phyloP scores from a whole-genome alignment of 2,113 vertebrate genomes.

The Eolophus roseicapilla region DNA sequence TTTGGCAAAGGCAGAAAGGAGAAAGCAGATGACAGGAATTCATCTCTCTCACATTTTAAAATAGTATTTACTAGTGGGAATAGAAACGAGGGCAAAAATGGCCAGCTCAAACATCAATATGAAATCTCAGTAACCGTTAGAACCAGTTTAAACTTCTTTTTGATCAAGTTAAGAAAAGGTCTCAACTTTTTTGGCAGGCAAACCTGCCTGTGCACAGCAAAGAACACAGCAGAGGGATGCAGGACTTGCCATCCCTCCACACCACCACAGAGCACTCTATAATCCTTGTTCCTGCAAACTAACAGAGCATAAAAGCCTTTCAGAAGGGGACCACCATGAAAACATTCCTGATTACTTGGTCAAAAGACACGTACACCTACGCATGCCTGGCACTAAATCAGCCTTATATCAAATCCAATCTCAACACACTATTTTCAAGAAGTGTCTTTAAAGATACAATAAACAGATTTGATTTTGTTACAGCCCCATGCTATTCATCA shows the following conservation, averaged over 20 bases:
- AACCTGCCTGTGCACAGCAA: not conserved
- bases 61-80: slow-evolving; percentile 30
- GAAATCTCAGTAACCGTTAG: not conserved
- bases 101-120: not conserved
- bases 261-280: not conserved
- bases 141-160: not conserved
- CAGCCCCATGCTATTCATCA: not conserved
- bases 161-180: not conserved
- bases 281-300: not conserved
- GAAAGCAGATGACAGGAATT: slow-evolving; percentile 30
- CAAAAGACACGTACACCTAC: not conserved
- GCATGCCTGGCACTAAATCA: not conserved
- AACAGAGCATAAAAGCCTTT: not conserved
- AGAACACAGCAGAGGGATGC: not conserved
- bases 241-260: not conserved
- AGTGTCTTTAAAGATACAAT: not conserved
- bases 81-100: not conserved
- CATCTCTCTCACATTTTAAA: not conserved
- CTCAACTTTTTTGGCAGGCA: not conserved
- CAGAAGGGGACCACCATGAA: not conserved
- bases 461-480: not conserved
- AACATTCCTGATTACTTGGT: not conserved
- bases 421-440: not conserved
- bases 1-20: slow-evolving; percentile 30
- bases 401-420: not conserved